Conservation (phyloP, 2,888 invertebrate species). For the Phania funesta region DNA sequence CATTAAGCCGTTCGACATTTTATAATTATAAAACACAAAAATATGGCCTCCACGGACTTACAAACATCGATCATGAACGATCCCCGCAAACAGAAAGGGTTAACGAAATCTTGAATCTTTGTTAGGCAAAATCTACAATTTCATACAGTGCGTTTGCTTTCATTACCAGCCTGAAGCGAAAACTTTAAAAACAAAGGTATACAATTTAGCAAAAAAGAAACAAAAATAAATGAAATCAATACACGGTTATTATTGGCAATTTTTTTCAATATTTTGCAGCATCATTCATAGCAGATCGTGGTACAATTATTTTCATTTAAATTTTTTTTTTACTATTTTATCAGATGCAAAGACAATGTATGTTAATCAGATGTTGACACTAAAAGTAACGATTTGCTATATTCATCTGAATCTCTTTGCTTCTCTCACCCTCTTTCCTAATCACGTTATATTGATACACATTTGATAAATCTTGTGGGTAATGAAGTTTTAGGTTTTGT, state of each 20-base stretch:
- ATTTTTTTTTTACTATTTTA: neutral
- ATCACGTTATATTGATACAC: too few relatives aligned
- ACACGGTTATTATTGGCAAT: slow-evolving; percentile 49
- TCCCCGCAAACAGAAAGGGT: too few relatives aligned
- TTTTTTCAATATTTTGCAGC: slow-evolving; percentile 53
- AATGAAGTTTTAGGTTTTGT: slow-evolving; percentile 14
- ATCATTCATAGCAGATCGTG: slow-evolving; percentile 44
- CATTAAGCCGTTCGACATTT: too few relatives aligned
- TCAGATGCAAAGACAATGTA: slow-evolving; percentile 2
- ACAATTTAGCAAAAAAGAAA: slow-evolving; percentile 29
- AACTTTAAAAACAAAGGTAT: slow-evolving; percentile 28
- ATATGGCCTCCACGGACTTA: too few relatives aligned
- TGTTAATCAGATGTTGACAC: slow-evolving; percentile 6
- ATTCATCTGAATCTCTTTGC: too few relatives aligned
- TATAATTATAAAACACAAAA: too few relatives aligned
- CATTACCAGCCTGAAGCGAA: slow-evolving; percentile 37
- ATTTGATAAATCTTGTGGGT: neutral
- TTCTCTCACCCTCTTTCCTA: too few relatives aligned
- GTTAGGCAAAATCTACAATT: neutral
- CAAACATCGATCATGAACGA: too few relatives aligned
- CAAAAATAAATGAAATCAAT: slow-evolving; percentile 51
- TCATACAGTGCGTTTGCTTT: slow-evolving; percentile 55
- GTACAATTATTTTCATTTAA: neutral
- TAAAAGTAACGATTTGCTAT: neutral
- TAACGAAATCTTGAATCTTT: neutral